Percentiles rank a stretch among this genome's conserved stretches.
These are phyloP conservation scores for Hexactinellida sp. DNA, from an alignment of 37 sponge, comb jelly and placozoan genomes.

Conservation along the genomic window DNA sequence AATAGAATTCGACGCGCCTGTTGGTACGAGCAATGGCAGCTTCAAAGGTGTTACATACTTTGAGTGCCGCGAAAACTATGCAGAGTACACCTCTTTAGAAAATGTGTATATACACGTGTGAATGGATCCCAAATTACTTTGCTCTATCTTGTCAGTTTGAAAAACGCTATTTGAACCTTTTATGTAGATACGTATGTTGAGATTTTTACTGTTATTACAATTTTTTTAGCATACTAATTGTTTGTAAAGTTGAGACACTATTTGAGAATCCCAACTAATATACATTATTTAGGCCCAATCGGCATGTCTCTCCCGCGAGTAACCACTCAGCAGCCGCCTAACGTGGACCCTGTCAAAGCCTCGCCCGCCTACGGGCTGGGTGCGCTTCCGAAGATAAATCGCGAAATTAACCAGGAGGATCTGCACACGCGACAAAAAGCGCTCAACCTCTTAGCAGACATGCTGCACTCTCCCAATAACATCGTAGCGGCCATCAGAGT, in stretches of 20 bases:
- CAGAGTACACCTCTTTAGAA: not conserved
- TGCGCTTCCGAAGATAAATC: constrained; percentile 58
- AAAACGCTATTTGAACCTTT: not conserved
- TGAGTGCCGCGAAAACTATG: not conserved
- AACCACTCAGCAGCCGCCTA: constrained; percentile 31
- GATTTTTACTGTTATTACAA: not conserved
- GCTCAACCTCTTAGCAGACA: constrained; percentile 28
- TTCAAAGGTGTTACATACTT: not conserved
- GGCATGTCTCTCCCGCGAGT: constrained; percentile 37
- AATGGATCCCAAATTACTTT: not conserved
- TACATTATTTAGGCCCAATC: no score
- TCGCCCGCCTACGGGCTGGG: constrained; percentile 68
- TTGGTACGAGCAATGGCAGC: not conserved
- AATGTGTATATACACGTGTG: constrained; percentile 7
- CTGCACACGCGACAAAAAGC: constrained; percentile 28
- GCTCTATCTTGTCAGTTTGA: not conserved
- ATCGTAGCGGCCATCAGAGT: constrained; percentile 30
- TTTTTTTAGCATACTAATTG: not conserved
- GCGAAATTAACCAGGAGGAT: constrained; percentile 25
- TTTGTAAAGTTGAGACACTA: no score
- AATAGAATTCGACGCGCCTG: not conserved
- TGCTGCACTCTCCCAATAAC: constrained; percentile 33
- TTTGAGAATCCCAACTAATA: no score
- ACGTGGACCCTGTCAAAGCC: constrained; percentile 56
- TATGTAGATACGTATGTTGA: not conserved